Percentiles rank a stretch among this genome's conserved stretches.
These are phyloP conservation scores for Corythaixoides concolor DNA, from an alignment of 2,113 vertebrate species.

Conservation along the genomic window DNA sequence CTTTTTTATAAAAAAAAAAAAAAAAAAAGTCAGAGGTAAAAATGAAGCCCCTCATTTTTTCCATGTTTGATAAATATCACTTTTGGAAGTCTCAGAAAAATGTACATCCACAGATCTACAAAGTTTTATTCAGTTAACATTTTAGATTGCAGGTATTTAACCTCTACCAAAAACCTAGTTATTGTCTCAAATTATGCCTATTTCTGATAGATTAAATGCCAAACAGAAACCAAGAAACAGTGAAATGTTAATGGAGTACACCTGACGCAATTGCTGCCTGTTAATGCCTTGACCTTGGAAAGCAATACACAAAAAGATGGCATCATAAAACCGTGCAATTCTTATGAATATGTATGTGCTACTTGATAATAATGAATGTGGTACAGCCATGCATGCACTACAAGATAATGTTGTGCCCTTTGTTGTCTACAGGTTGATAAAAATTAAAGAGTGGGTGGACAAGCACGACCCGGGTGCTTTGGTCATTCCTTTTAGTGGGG, in stretches of 20 bases:
- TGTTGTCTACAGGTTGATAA: conserved; percentile 91
- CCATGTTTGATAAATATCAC: not conserved
- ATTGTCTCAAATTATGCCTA: conserved; percentile 64
- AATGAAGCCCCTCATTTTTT: not conserved
- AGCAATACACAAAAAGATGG: conserved; percentile 85
- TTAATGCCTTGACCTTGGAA: conserved; percentile 84
- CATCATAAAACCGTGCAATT: conserved; percentile 83
- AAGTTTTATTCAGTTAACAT: conserved; percentile 26
- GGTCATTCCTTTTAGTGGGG: conserved; percentile 97
- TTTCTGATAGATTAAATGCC: conserved; percentile 66
- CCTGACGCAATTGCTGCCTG: conserved; percentile 82
- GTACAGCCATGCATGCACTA: conserved; percentile 84
- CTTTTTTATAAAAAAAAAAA: not conserved
- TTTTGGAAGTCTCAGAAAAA: not conserved
- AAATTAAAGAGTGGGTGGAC: conserved; percentile 99
- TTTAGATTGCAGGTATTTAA: conserved; percentile 54
- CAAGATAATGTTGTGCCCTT: conserved; percentile 86
- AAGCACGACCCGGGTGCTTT: conserved; percentile 92
- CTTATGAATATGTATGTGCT: conserved; percentile 89
- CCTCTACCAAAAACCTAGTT: conserved; percentile 39
- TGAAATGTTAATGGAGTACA: conserved; percentile 79
- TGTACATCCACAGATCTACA: not conserved
- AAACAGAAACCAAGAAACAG: conserved; percentile 73
- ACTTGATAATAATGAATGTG: conserved; percentile 87
- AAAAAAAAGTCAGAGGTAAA: not conserved